These are phyloP conservation scores for Pomatostomus ruficeps DNA, from an alignment of 2,113 vertebrate genomes.

Conservation along the genomic window DNA sequence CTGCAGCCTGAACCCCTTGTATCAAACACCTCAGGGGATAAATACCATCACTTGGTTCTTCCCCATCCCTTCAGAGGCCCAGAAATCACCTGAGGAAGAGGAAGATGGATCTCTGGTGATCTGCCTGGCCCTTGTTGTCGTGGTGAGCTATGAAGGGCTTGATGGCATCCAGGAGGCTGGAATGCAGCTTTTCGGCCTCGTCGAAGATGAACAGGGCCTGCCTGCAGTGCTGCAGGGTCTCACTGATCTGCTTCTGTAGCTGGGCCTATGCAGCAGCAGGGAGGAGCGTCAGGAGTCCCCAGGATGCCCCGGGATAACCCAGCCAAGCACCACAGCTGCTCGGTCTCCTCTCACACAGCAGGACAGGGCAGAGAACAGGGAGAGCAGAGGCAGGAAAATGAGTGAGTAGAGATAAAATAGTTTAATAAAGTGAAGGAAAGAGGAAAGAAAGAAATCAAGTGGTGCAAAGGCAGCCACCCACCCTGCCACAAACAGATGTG, in stretches of 20 bases:
- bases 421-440: background rate
- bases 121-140: constrained; percentile 46
- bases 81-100: constrained; percentile 89
- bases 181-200: constrained; percentile 91
- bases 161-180: constrained; percentile 83
- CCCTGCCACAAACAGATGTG: background rate
- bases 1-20: background rate
- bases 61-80: background rate
- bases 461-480: background rate
- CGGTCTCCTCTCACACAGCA: accelerated
- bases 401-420: background rate
- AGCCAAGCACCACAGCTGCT: background rate
- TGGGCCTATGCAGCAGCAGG: constrained; percentile 70
- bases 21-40: background rate
- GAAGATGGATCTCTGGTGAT: constrained; percentile 79
- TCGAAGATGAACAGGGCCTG: constrained; percentile 93
- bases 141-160: constrained; percentile 78
- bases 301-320: background rate
- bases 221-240: constrained; percentile 76
- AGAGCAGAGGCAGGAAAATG: background rate
- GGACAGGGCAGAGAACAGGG: background rate
- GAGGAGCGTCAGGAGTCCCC: background rate
- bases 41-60: background rate
- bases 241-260: constrained; percentile 76
- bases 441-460: background rate